Conservation (phyloP, 2,888 invertebrate genomes). For the Drosophila lacicola region DNA sequence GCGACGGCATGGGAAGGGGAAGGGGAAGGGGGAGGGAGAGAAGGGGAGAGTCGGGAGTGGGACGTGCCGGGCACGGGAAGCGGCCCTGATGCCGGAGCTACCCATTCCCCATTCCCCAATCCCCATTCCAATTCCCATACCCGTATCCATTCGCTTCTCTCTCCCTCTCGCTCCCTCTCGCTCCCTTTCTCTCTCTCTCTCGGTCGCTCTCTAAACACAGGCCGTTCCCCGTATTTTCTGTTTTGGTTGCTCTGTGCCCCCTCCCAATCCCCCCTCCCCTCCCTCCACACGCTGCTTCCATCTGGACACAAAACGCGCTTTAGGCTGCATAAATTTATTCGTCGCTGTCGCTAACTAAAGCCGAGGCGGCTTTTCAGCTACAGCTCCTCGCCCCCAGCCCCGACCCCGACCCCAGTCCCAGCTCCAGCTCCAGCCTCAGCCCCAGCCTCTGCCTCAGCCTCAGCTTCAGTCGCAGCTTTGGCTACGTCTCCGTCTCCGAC, state of each 20-base stretch:
- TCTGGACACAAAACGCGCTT: conserved; percentile 57
- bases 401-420: conserved; percentile 5
- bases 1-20: background rate
- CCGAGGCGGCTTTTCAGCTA: conserved; percentile 52
- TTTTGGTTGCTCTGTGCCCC: conserved; percentile 10
- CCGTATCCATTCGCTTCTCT: background rate
- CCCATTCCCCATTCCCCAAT: conserved; percentile 4
- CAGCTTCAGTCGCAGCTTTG: conserved; percentile 23
- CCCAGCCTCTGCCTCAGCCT: conserved; percentile 7
- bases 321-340: conserved; percentile 77
- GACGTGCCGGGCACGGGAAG: background rate
- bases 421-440: conserved; percentile 9
- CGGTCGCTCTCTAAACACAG: conserved; percentile 46
- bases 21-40: background rate
- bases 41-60: conserved; percentile 3
- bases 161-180: background rate
- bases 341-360: conserved; percentile 69
- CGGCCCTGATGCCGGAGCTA: conserved; percentile 15
- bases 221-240: conserved; percentile 27
- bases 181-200: background rate
- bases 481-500: conserved; percentile 39
- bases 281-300: conserved; percentile 9
- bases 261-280: background rate
- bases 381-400: conserved; percentile 3
- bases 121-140: conserved; percentile 5